Conservation (phyloP, 2,797 vertebrate genomes). For the Tragopan temminckii region DNA sequence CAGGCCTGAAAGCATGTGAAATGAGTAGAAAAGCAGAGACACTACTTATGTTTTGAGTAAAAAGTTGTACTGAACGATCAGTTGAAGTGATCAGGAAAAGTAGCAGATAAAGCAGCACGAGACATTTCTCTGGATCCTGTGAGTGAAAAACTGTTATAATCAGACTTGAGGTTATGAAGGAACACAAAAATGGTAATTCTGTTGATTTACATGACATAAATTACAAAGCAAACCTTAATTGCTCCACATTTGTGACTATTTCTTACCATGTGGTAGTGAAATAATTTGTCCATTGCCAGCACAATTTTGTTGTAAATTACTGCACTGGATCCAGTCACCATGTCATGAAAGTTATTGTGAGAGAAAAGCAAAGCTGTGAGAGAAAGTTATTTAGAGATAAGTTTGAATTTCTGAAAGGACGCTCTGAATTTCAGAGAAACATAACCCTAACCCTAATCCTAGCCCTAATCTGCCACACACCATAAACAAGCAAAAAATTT, state of each 20-base stretch:
- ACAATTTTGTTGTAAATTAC: neutral
- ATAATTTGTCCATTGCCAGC: neutral
- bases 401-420: slow-evolving; percentile 1
- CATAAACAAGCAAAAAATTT: neutral
- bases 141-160: neutral
- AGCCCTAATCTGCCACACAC: too few species aligned
- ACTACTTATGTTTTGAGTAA: neutral
- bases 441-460: too few species aligned
- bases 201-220: neutral
- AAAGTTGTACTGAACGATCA: neutral
- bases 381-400: neutral
- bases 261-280: fast-evolving
- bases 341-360: neutral
- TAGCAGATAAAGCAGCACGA: neutral
- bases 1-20: neutral
- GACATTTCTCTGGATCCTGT: neutral
- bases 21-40: neutral
- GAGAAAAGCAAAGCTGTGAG: neutral
- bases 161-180: neutral
- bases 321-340: neutral
- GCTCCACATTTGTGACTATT: neutral
- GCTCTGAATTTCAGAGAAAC: neutral
- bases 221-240: neutral
- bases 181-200: neutral
- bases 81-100: neutral